Percentiles rank a stretch among this genome's conserved stretches.
Evolutionary conservation across 2,888 invertebrate species (phyloP).

Genomic region (Troides aeacus): DNA sequence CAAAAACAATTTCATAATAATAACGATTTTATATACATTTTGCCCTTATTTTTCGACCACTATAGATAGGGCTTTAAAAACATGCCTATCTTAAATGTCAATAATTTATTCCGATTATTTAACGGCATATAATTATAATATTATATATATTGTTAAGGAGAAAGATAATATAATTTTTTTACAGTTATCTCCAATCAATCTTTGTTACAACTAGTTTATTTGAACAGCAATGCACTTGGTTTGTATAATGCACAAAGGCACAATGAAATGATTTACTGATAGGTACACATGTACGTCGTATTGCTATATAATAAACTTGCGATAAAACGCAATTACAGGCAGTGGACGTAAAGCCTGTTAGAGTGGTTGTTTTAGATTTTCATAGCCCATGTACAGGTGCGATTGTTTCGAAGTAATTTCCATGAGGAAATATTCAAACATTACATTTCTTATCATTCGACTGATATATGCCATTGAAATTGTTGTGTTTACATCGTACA

Average conservation of each 20-base stretch:
- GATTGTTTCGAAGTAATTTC: not conserved
- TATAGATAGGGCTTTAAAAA: no score
- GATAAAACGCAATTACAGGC: not conserved
- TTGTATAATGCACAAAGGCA: not conserved
- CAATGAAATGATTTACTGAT: no score
- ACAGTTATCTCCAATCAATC: not conserved
- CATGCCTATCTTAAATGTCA: no score
- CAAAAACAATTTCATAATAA: not conserved
- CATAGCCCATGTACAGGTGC: not conserved
- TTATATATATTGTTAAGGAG: no score
- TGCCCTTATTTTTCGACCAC: no score
- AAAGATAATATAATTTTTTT: no score
- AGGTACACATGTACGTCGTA: not conserved
- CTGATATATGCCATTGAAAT: not conserved
- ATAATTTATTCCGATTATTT: no score
- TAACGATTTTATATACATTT: not conserved
- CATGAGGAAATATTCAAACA: not conserved
- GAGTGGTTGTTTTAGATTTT: not conserved
- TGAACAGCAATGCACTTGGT: not conserved
- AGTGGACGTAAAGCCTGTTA: not conserved
- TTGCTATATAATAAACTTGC: not conserved
- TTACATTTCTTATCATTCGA: not conserved
- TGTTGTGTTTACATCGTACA: not conserved
- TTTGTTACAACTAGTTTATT: not conserved
- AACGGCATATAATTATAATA: no score